Conservation (phyloP, 2,797 vertebrate genomes). For the Liasis olivaceus region DNA sequence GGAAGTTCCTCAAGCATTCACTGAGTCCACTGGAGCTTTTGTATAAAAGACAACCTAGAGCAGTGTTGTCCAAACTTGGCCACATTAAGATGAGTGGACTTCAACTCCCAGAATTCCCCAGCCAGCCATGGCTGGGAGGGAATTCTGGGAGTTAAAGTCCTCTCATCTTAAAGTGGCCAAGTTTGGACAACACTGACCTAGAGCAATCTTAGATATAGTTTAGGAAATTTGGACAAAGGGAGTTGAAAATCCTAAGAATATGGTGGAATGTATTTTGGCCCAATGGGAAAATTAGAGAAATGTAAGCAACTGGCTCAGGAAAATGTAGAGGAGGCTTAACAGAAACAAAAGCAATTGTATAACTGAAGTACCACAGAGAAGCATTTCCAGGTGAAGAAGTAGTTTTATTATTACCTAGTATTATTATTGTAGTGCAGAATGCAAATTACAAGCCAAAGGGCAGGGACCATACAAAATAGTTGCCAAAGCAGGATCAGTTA, state of each 20-base stretch:
- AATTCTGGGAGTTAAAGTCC: too few relatives aligned
- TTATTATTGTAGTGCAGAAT: not conserved
- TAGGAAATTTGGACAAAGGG: not conserved
- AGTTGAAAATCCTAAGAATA: not conserved
- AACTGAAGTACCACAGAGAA: not conserved
- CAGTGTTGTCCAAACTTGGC: too few relatives aligned
- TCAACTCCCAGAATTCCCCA: too few relatives aligned
- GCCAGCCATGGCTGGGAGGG: too few relatives aligned
- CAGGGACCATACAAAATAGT: not conserved
- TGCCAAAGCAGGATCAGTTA: not conserved
- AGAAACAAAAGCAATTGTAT: not conserved
- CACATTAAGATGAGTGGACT: too few relatives aligned
- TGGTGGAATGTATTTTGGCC: not conserved
- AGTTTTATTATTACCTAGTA: not conserved
- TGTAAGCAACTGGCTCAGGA: not conserved
- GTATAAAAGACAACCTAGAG: not conserved
- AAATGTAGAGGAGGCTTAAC: not conserved
- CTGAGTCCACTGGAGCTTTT: not conserved
- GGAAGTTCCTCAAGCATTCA: not conserved
- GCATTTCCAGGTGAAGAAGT: not conserved
- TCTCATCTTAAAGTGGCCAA: too few relatives aligned
- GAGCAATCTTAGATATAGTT: not conserved
- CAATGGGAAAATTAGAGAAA: not conserved
- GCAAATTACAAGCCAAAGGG: not conserved
- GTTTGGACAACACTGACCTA: too few relatives aligned